Evolutionary conservation across 2,888 invertebrate species (phyloP), one percentile per base, ranked within the genome.

Genomic region (Dicroscelio sp.): DNA sequence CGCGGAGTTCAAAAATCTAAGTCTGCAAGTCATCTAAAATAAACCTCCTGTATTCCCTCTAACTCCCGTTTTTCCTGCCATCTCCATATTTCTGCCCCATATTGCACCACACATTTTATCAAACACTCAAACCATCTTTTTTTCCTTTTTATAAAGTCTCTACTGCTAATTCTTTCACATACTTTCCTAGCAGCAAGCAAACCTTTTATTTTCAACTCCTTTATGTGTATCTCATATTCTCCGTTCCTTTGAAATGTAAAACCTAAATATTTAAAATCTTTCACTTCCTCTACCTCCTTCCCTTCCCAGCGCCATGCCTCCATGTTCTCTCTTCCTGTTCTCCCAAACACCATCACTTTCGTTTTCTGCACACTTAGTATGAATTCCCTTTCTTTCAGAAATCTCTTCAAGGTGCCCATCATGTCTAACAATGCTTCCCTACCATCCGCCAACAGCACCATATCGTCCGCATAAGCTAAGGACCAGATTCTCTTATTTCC

Each of bases 141-240:
- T 55, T 43, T 43, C 43, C 23, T 60, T 76, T 38, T 60, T 38
- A 25, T 38, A 1, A 38, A 12, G 14, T 38, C 43, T 38, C 43
- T 14, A 8, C 43, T 38, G 14, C 8, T n/a, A n/a, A n/a, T n/a
- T n/a, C n/a, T n/a, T n/a, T n/a, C n/a, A 27, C 63, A 60, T 63
- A 48, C 63, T 30, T 63, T 78, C 25, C 30, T 78, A 4, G 4
- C 30, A 30, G 63, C 63, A 31, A 27, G 0, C 5, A 30, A 30
- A n/a, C 35, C 76, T 75, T 75, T 75, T 38, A 52, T 12, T 76
- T 60, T 60, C 25, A 27, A 27, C 38, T 78, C 78, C 58, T 78
- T 63, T 8, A 63, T 30, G 30, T 78, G 63, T 25, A 27, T 58
- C 1, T 6, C 52, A 58, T 60, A 76, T 20, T 60, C 38, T 58